A percentile compares a stretch with the other conserved stretches of the same genome.
Evolutionary conservation across 2,113 vertebrate genomes (phyloP).

Genomic region (Anarrhichthys ocellatus): DNA sequence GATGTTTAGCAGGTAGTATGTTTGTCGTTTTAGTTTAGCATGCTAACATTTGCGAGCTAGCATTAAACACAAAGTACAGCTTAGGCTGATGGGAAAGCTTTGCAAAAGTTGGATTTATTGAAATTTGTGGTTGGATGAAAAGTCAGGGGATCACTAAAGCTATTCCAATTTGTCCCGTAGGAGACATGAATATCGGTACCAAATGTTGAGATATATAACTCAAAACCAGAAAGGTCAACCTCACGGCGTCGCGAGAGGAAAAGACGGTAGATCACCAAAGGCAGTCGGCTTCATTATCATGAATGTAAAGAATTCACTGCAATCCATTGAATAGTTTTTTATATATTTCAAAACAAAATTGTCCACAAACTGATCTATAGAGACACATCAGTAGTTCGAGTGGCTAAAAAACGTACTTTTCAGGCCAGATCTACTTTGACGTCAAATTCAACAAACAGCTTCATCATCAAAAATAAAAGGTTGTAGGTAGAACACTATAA

Average conservation of each 20-base stretch:
- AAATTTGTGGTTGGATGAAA: neutral
- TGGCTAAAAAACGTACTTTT: neutral
- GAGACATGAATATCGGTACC: neutral
- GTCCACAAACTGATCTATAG: neutral
- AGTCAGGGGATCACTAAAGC: neutral
- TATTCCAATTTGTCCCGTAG: neutral
- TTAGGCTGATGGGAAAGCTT: neutral
- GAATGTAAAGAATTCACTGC: neutral
- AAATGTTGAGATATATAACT: neutral
- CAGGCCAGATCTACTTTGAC: neutral
- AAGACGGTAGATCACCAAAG: neutral
- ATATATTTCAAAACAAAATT: neutral
- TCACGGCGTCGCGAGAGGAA: neutral
- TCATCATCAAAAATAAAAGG: neutral
- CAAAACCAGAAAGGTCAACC: neutral
- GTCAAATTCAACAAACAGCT: neutral
- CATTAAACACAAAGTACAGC: neutral
- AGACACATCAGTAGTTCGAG: neutral
- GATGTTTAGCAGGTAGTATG: neutral
- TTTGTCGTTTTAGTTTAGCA: neutral
- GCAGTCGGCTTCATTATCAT: neutral
- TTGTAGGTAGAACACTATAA: neutral
- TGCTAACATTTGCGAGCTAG: neutral
- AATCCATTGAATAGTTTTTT: neutral
- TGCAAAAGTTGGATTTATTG: neutral